phyloP scores from a whole-genome alignment of 2,797 vertebrate species.

The Siniperca undulata region DNA sequence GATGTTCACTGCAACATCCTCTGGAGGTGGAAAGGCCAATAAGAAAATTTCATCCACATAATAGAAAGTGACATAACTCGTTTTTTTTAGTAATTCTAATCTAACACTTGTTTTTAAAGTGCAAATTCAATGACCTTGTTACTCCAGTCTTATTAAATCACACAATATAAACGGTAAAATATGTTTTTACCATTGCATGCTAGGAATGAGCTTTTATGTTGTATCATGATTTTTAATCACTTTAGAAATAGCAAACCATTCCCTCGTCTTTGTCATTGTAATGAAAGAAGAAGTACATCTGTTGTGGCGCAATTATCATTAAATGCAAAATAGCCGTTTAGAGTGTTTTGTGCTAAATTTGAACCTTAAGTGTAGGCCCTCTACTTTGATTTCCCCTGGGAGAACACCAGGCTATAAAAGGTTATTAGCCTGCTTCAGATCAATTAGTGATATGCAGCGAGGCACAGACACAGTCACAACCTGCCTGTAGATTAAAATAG shows the following conservation, averaged over 20 bases:
- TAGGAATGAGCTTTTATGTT: conserved; percentile 21
- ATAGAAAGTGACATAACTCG: not conserved
- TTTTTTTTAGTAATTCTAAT: not conserved
- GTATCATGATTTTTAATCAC: conserved; percentile 20
- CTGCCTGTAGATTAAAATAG: conserved; percentile 52
- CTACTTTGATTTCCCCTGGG: conserved; percentile 34
- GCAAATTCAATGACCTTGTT: not conserved
- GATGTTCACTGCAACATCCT: conserved; percentile 66
- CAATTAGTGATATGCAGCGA: conserved; percentile 52
- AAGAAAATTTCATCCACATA: not conserved
- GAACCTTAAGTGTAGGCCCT: conserved; percentile 43
- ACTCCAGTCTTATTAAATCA: conserved; percentile 9
- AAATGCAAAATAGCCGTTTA: conserved; percentile 45
- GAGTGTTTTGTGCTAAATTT: conserved; percentile 46
- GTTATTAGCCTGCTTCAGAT: conserved; percentile 69
- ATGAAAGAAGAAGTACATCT: conserved; percentile 48
- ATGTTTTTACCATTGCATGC: not conserved
- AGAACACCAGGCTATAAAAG: conserved; percentile 60
- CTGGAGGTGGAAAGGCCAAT: conserved; percentile 56
- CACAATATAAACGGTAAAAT: not conserved
- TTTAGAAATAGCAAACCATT: conserved; percentile 15
- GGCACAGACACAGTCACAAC: conserved; percentile 26
- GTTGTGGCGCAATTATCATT: conserved; percentile 36
- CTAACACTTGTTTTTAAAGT: not conserved
- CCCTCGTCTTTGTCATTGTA: conserved; percentile 26